Conservation (phyloP, 2,888 invertebrate species). For the Pyrrhopygopsis socrates region DNA sequence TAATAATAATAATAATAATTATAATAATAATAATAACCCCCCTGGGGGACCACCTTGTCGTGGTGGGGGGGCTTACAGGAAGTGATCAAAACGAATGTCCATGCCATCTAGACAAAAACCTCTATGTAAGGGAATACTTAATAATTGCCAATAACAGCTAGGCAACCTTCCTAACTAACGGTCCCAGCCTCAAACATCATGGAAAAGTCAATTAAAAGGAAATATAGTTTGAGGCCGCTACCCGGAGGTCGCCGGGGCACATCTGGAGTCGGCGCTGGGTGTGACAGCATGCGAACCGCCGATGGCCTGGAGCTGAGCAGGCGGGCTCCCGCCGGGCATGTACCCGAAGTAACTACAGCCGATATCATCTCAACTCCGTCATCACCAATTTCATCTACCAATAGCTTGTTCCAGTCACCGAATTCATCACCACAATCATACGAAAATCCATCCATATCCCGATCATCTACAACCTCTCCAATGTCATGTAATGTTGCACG, state of each 20-base stretch:
- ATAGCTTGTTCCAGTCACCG: neutral
- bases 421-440: constrained; percentile 2
- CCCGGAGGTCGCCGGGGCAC: constrained; percentile 69
- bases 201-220: constrained; percentile 47
- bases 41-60: constrained; percentile 3
- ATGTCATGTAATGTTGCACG: constrained; percentile 7
- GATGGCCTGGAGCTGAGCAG: neutral
- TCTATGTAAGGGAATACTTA: neutral
- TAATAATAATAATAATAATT: neutral
- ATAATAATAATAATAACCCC: constrained; percentile 3
- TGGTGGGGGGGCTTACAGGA: neutral
- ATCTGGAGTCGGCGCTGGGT: constrained; percentile 55
- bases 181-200: neutral
- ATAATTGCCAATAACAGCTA: neutral
- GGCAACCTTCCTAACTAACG: constrained; percentile 9
- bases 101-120: neutral
- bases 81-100: neutral
- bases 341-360: neutral
- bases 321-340: neutral
- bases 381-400: neutral
- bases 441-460: neutral
- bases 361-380: neutral
- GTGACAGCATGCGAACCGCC: constrained; percentile 4
- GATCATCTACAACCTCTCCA: neutral
- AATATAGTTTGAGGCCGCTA: constrained; percentile 52